Evolutionary conservation across 2,888 invertebrate species (phyloP).

Genomic region (Norana najaformis): DNA sequence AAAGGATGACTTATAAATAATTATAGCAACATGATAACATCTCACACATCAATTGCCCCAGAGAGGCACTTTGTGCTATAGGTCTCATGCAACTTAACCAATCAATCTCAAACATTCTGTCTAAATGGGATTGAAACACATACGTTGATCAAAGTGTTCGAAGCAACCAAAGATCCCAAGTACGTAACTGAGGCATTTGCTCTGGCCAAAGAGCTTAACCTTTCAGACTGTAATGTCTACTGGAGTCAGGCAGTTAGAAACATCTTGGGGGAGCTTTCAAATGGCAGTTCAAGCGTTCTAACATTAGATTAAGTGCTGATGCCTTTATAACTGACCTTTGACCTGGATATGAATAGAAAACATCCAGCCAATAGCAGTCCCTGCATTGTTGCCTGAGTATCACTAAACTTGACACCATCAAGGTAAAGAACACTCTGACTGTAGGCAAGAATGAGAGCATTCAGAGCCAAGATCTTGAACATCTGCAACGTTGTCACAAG

Average conservation of each 20-base stretch:
- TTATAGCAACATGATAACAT: background rate
- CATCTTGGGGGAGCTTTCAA: background rate
- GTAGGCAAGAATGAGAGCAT: constrained; percentile 95
- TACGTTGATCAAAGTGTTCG: background rate
- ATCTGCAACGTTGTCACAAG: constrained; percentile 98
- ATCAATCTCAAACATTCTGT: background rate
- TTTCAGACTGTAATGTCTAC: background rate
- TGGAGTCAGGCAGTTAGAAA: background rate
- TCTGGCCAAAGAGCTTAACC: too few species aligned
- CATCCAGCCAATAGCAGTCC: constrained; percentile 92
- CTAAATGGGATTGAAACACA: background rate
- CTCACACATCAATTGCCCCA: background rate
- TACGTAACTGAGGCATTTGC: too few species aligned
- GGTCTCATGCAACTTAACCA: background rate
- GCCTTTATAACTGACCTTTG: constrained; percentile 74
- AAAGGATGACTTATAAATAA: background rate
- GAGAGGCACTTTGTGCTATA: too few species aligned
- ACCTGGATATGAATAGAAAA: constrained; percentile 95
- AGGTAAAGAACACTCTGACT: constrained; percentile 96
- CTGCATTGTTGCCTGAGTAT: constrained; percentile 95
- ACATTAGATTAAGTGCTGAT: background rate
- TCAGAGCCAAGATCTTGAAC: constrained; percentile 98
- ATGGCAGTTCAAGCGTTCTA: background rate
- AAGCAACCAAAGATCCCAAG: too few species aligned
- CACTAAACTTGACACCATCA: constrained; percentile 96